Evolutionary conservation across 92 coral and sea anemone genomes (phyloP).

Genomic region (Bergia sp.): DNA sequence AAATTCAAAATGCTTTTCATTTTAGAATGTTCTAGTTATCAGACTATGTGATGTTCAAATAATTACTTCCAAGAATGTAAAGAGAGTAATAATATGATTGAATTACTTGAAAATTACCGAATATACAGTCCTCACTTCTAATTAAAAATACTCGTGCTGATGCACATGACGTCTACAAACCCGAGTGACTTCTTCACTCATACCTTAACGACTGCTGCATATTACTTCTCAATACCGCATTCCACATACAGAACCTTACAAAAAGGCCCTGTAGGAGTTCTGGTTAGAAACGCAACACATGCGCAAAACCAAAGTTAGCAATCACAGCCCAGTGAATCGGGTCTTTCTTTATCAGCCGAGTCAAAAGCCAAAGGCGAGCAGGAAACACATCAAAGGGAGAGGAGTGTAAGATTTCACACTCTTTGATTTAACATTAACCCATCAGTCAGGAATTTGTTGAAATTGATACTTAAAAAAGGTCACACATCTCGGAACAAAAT

Average conservation of each 20-base stretch:
- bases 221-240: slow-evolving; percentile 3
- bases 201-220: slow-evolving; percentile 19
- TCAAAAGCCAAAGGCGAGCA: neutral
- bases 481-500: slow-evolving; percentile 4
- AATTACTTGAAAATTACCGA: neutral
- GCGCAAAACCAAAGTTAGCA: neutral
- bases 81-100: neutral
- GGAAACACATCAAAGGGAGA: slow-evolving; percentile 21
- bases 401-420: slow-evolving; percentile 43
- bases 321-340: neutral
- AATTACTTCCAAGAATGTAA: neutral
- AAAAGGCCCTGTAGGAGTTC: neutral
- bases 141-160: neutral
- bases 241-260: neutral
- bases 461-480: slow-evolving; percentile 31
- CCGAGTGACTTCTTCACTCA: neutral
- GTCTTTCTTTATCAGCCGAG: slow-evolving; percentile 3
- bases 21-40: neutral
- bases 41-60: neutral
- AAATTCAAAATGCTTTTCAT: neutral
- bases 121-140: neutral
- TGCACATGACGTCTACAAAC: neutral
- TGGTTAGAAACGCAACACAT: neutral
- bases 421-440: slow-evolving; percentile 43
- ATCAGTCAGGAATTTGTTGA: slow-evolving; percentile 30